phyloP scores from a whole-genome alignment of 2,888 invertebrate species.

The Stenoptilia bipunctidactyla region DNA sequence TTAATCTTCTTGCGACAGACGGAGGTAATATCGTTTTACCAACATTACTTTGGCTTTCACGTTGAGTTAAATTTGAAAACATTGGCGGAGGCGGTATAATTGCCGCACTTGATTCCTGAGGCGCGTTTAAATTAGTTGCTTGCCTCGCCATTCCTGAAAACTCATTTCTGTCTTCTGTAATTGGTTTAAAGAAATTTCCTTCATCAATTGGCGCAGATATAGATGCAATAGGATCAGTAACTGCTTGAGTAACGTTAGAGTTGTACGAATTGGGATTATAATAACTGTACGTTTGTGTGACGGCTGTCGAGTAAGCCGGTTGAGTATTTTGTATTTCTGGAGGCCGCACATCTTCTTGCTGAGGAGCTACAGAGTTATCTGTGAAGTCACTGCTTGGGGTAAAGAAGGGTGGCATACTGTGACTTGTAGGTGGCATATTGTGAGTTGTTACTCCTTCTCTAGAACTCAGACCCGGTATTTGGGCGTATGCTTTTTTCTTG shows the following conservation, averaged over 20 bases:
- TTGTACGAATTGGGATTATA: not conserved
- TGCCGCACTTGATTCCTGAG: constrained; percentile 16
- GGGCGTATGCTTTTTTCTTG: constrained; percentile 81
- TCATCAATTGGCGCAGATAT: not conserved
- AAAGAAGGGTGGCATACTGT: constrained; percentile 19
- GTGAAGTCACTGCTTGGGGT: constrained; percentile 12
- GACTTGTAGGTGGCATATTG: not conserved
- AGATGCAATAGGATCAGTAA: not conserved
- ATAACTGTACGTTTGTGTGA: constrained; percentile 7
- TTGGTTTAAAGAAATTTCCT: not conserved
- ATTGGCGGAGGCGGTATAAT: constrained; percentile 56
- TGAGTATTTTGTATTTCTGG: not conserved
- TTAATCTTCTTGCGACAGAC: constrained; percentile 51
- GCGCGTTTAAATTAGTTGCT: not conserved
- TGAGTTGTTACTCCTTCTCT: constrained; percentile 23
- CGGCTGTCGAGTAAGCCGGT: not conserved
- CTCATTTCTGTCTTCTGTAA: not conserved
- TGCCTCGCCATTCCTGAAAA: not conserved
- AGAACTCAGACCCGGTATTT: constrained; percentile 79
- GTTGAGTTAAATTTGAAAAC: constrained; percentile 37
- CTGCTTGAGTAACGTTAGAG: not conserved
- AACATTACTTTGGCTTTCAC: constrained; percentile 23
- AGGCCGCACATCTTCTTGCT: not conserved
- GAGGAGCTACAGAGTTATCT: not conserved
- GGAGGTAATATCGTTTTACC: constrained; percentile 47